Percentiles rank a stretch among this genome's conserved stretches.
Conservation (phyloP, 2,113 vertebrate genomes). For the Heterotis niloticus region DNA sequence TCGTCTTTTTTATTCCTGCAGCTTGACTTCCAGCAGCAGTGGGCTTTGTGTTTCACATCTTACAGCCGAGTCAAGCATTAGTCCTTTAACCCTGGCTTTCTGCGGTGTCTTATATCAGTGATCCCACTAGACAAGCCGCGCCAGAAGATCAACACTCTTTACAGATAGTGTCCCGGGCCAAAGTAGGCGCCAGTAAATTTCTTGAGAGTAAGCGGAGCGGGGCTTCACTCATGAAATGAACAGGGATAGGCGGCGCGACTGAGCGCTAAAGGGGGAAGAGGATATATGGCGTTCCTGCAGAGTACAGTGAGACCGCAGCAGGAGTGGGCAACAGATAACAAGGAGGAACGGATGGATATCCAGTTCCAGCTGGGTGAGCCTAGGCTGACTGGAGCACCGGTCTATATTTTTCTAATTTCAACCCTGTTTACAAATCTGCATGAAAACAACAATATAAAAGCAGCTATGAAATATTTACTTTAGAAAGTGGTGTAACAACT, state of each 20-base stretch:
- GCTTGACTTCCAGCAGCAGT: constrained; percentile 24
- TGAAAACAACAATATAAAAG: constrained; percentile 24
- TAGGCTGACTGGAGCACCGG: constrained; percentile 44
- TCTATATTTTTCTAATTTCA: constrained; percentile 60
- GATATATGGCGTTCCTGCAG: constrained; percentile 16
- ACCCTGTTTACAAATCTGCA: constrained; percentile 55
- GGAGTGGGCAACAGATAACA: constrained; percentile 56
- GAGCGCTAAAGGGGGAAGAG: constrained; percentile 12
- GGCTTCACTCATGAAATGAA: constrained; percentile 26
- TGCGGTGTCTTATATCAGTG: constrained; percentile 30
- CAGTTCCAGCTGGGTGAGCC: constrained; percentile 33
- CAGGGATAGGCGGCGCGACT: constrained; percentile 23
- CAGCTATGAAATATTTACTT: no score
- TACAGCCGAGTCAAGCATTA: constrained; percentile 26
- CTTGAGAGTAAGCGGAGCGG: constrained; percentile 24
- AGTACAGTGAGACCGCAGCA: constrained; percentile 54
- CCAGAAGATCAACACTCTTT: constrained; percentile 37
- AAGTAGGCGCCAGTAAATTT: constrained; percentile 21
- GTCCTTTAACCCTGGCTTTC: constrained; percentile 36
- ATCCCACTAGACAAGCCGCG: constrained; percentile 34
- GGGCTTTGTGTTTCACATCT: constrained; percentile 31
- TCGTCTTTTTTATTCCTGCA: constrained; percentile 15
- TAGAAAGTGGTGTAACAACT: no score
- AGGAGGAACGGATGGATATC: constrained; percentile 38
- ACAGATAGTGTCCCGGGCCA: constrained; percentile 29